Evolutionary conservation across 2,888 invertebrate genomes (phyloP).

Genomic region (Drosophila anceps): DNA sequence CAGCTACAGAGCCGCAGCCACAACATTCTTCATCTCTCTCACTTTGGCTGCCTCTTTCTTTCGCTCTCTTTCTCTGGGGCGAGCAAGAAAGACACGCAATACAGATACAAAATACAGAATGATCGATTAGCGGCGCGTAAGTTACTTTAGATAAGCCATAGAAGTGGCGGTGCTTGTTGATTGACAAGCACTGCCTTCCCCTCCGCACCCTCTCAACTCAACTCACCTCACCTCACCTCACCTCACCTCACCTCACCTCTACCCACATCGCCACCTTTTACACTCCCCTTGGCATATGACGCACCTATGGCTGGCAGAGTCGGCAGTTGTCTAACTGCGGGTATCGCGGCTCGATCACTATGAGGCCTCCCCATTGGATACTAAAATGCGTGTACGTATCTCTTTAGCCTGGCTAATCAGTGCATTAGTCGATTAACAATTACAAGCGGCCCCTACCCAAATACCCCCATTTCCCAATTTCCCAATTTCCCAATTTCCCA

Average conservation of each 20-base stretch:
- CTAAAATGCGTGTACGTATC: conserved; percentile 19
- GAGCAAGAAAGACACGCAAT: conserved; percentile 22
- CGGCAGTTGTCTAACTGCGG: conserved; percentile 27
- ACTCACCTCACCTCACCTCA: too few relatives aligned
- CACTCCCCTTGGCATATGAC: conserved; percentile 30
- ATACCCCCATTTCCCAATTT: conserved; percentile 4
- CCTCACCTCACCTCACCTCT: background rate
- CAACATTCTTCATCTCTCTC: conserved; percentile 32
- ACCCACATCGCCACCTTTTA: background rate
- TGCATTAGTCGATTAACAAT: conserved; percentile 54
- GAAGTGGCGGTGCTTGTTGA: conserved; percentile 66
- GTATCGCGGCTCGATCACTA: conserved; percentile 28
- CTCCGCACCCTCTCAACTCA: background rate
- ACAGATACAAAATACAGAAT: conserved; percentile 46
- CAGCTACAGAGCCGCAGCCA: conserved; percentile 56
- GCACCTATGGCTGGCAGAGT: conserved; percentile 25
- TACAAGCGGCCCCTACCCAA: conserved; percentile 15
- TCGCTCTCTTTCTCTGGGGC: background rate
- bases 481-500: conserved; percentile 3
- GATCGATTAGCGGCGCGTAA: conserved; percentile 67
- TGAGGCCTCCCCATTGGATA: conserved; percentile 26
- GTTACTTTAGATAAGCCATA: conserved; percentile 66
- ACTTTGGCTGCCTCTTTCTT: background rate
- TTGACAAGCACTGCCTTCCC: conserved; percentile 50
- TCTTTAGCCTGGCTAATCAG: conserved; percentile 51